phyloP scores from a whole-genome alignment of 2,888 invertebrate genomes.

The Andrena bicolor region DNA sequence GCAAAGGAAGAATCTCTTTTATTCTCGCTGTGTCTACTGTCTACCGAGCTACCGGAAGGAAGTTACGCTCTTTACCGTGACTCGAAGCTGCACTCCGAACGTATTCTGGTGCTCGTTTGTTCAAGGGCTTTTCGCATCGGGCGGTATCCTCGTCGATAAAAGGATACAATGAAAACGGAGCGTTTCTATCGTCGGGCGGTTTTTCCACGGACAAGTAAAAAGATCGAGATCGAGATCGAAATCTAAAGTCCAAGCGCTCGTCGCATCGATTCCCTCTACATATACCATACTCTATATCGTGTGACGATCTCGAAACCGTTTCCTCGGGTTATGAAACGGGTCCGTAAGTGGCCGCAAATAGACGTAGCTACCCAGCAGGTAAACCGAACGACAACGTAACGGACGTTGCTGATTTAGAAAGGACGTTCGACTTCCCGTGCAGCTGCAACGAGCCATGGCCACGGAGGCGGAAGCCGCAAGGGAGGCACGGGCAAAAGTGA shows the following conservation, averaged over 20 bases:
- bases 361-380: constrained; percentile 8
- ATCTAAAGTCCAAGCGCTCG: background rate
- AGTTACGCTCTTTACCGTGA: constrained; percentile 8
- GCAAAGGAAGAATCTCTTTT: constrained; percentile 27
- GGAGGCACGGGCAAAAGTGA: constrained; percentile 92
- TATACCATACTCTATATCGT: background rate
- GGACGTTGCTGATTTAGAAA: constrained; percentile 86
- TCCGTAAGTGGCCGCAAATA: background rate
- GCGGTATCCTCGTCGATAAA: background rate
- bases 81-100: constrained; percentile 1
- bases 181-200: background rate
- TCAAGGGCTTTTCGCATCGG: background rate
- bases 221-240: background rate
- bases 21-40: constrained; percentile 10
- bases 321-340: background rate
- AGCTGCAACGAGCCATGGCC: constrained; percentile 93
- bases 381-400: constrained; percentile 53
- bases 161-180: background rate
- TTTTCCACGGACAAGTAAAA: background rate
- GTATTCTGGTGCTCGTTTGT: no score
- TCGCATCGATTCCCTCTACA: background rate
- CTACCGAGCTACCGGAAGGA: background rate
- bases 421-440: constrained; percentile 91
- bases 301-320: background rate
- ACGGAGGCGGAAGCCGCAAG: constrained; percentile 93